phyloP scores from a whole-genome alignment of 2,888 invertebrate genomes.

The Dugesia japonica region DNA sequence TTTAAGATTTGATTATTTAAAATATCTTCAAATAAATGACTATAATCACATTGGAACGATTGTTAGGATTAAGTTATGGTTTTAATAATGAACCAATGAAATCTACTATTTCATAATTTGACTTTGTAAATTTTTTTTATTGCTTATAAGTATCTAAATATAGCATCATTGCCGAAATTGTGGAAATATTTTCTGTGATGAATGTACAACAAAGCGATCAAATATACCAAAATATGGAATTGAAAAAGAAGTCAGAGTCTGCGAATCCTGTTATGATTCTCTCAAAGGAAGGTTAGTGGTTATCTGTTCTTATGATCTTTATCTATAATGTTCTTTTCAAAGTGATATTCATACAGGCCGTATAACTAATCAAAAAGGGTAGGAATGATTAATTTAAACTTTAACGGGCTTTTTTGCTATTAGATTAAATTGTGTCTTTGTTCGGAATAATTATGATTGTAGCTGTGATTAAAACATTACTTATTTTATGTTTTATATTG shows the following conservation, averaged over 20 bases:
- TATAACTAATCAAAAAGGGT: not conserved
- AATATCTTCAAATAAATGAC: too few species aligned
- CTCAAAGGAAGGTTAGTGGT: constrained; percentile 37
- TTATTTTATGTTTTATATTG: too few species aligned
- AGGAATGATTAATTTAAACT: not conserved
- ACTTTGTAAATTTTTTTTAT: too few species aligned
- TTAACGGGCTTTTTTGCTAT: not conserved
- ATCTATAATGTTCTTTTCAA: not conserved
- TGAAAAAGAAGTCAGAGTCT: constrained; percentile 90
- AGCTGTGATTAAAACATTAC: not conserved
- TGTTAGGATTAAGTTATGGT: too few species aligned
- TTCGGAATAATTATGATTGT: too few species aligned
- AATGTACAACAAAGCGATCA: constrained; percentile 72
- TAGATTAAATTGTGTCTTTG: not conserved
- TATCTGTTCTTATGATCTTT: not conserved
- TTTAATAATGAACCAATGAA: too few species aligned
- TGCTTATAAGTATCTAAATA: too few species aligned
- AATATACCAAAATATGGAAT: constrained; percentile 89
- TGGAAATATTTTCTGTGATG: constrained; percentile 87
- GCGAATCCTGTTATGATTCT: constrained; percentile 78
- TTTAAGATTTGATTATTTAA: too few species aligned
- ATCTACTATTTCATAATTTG: too few species aligned
- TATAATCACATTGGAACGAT: too few species aligned
- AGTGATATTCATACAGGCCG: not conserved
- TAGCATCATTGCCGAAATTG: constrained; percentile 90